These are phyloP conservation scores for Lepidurus apus DNA, from an alignment of 1,140 invertebrate species.

Conservation along the genomic window DNA sequence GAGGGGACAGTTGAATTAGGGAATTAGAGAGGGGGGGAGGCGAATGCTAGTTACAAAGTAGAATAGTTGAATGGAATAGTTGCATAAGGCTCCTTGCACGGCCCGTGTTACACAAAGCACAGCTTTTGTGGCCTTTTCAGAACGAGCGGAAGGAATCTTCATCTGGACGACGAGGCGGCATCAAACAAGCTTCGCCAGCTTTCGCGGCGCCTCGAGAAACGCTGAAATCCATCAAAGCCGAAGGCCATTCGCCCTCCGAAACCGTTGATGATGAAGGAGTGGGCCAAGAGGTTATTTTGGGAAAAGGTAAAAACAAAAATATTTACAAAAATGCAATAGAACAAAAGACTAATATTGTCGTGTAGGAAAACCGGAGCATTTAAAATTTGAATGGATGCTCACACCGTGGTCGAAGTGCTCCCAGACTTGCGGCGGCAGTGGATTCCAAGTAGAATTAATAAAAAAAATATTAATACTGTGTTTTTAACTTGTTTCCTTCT, in stretches of 20 bases:
- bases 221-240: conserved; percentile 29
- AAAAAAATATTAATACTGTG: conserved; percentile 23
- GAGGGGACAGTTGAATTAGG: neutral
- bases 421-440: conserved; percentile 73
- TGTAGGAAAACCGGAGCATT: conserved; percentile 40
- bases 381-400: conserved; percentile 70
- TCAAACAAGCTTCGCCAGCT: conserved; percentile 37
- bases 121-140: conserved; percentile 68
- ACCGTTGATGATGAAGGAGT: conserved; percentile 33
- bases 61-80: neutral
- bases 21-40: neutral
- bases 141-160: conserved; percentile 35
- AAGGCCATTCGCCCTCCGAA: conserved; percentile 27
- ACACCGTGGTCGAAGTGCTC: conserved; percentile 82
- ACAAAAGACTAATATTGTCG: conserved; percentile 7
- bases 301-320: conserved; percentile 42
- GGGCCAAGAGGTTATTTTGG: conserved; percentile 44
- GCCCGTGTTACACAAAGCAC: conserved; percentile 44
- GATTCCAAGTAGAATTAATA: conserved; percentile 51
- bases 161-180: conserved; percentile 6
- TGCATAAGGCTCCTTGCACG: conserved; percentile 21
- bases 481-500: conserved; percentile 24
- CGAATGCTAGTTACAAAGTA: neutral
- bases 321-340: neutral
- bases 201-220: conserved; percentile 35